These are phyloP conservation scores for Andrena hattorfiana DNA, from an alignment of 2,888 invertebrate species.

Conservation along the genomic window DNA sequence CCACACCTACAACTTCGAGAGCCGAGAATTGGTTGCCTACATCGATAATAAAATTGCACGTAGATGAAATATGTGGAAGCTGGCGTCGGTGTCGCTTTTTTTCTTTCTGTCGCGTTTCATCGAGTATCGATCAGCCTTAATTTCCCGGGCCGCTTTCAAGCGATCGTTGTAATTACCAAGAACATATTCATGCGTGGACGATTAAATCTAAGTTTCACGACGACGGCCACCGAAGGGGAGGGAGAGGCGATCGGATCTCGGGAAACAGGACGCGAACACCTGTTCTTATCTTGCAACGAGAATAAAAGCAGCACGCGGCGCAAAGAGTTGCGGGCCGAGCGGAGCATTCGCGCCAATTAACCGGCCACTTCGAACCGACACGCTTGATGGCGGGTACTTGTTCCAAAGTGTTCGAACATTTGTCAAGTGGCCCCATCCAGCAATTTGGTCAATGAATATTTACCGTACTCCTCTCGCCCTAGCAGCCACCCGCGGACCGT, in stretches of 20 bases:
- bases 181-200: slow-evolving; percentile 8
- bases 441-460: slow-evolving; percentile 55
- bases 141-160: neutral
- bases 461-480: slow-evolving; percentile 4
- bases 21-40: neutral
- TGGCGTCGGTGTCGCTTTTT: neutral
- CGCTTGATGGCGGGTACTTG: slow-evolving; percentile 31
- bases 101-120: neutral
- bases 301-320: slow-evolving; percentile 29
- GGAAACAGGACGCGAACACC: slow-evolving; percentile 38
- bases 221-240: neutral
- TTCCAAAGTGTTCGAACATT: slow-evolving; percentile 44
- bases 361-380: slow-evolving; percentile 25
- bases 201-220: slow-evolving; percentile 34
- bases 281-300: slow-evolving; percentile 43
- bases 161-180: slow-evolving; percentile 17
- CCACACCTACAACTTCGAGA: slow-evolving; percentile 52
- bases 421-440: slow-evolving; percentile 35
- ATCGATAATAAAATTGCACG: neutral
- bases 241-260: slow-evolving; percentile 10
- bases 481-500: neutral
- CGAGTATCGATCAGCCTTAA: neutral
- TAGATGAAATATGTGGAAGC: neutral
- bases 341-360: slow-evolving; percentile 52
- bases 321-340: slow-evolving; percentile 10